Percentiles rank a stretch among this genome's conserved stretches.
phyloP scores from a whole-genome alignment of 2,797 vertebrate genomes.

The Ctenosaura bakeri region DNA sequence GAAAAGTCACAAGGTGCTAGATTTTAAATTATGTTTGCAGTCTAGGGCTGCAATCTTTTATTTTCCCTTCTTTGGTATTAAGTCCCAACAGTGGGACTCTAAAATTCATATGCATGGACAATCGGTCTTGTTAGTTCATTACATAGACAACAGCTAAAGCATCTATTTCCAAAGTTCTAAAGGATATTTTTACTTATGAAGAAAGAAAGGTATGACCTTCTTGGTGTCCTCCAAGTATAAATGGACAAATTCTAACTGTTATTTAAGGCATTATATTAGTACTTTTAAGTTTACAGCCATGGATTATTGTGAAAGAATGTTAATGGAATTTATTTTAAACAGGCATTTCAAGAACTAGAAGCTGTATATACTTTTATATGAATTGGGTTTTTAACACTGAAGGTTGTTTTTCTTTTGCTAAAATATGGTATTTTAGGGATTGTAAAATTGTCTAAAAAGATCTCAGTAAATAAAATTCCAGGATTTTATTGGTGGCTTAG shows the following conservation, averaged over 20 bases:
- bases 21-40: not conserved
- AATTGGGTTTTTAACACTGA: conserved; percentile 16
- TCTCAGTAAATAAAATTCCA: not conserved
- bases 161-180: not conserved
- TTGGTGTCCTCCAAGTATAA: not conserved
- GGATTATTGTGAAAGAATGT: not conserved
- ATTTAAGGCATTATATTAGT: not conserved
- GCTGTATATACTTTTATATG: conserved; percentile 3
- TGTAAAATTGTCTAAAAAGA: conserved; percentile 2
- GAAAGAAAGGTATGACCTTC: not conserved
- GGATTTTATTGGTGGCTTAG: not conserved
- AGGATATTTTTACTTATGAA: not conserved
- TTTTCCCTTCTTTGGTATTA: not conserved
- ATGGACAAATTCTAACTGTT: not conserved
- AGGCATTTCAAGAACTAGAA: not conserved
- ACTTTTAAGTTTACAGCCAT: not conserved
- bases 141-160: not conserved
- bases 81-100: not conserved
- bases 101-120: not conserved
- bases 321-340: conserved; percentile 6
- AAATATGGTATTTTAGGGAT: not conserved
- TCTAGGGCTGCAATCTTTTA: not conserved
- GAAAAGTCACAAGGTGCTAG: conserved; percentile 29
- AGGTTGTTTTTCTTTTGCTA: conserved; percentile 34
- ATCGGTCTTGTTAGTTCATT: not conserved